phyloP scores from a whole-genome alignment of 1,140 invertebrate genomes.

The Musca domestica region DNA sequence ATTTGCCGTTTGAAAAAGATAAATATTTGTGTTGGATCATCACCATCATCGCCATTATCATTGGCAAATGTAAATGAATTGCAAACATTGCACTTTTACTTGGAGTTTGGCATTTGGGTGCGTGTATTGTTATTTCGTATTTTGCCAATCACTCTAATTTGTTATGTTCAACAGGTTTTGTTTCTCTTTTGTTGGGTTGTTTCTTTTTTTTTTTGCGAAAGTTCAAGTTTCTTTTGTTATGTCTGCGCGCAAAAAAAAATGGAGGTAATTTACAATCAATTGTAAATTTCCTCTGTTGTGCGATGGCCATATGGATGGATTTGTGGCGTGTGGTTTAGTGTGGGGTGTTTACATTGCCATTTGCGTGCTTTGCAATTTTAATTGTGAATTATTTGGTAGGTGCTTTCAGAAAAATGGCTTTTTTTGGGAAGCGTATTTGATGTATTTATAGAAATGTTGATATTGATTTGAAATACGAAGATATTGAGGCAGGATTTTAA shows the following conservation, averaged over 20 bases:
- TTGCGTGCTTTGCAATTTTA: constrained; percentile 4
- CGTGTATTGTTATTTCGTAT: not conserved
- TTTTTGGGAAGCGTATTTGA: too few relatives aligned
- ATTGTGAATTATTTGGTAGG: not conserved
- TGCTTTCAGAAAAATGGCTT: too few relatives aligned
- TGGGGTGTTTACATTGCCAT: not conserved
- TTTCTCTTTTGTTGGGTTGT: not conserved
- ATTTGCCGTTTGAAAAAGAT: too few relatives aligned
- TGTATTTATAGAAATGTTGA: too few relatives aligned
- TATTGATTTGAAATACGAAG: too few relatives aligned
- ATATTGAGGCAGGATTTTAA: too few relatives aligned
- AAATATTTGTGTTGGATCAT: too few relatives aligned
- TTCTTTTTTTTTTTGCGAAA: constrained; percentile 5
- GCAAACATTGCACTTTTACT: constrained; percentile 12
- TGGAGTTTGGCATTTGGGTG: not conserved
- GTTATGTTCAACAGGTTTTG: constrained; percentile 4
- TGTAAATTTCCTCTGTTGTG: not conserved
- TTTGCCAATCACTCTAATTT: constrained; percentile 8
- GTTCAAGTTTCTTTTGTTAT: constrained; percentile 20
- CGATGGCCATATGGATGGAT: too few relatives aligned
- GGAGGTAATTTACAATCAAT: constrained; percentile 1
- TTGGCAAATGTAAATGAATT: too few relatives aligned
- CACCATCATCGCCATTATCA: too few relatives aligned
- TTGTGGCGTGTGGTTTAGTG: too few relatives aligned
- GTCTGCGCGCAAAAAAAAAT: not conserved